Evolutionary conservation across 2,797 vertebrate genomes (phyloP).

Genomic region (Mus spretus): DNA sequence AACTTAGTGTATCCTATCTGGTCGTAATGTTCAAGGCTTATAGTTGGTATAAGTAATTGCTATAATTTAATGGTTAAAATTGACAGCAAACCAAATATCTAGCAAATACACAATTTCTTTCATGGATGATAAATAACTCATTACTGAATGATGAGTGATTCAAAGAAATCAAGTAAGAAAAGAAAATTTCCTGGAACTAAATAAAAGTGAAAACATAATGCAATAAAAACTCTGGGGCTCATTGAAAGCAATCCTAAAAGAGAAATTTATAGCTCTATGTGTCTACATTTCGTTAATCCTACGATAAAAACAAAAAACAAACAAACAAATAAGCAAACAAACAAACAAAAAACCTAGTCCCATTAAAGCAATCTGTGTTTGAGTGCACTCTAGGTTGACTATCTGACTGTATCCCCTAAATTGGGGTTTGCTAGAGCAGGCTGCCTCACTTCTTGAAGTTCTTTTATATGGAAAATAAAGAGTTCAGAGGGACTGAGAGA

Average conservation of each 20-base stretch:
- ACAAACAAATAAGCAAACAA: no score
- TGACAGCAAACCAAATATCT: not conserved
- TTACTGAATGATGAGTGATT: not conserved
- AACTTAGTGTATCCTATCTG: no score
- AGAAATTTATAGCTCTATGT: not conserved
- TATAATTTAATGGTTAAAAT: not conserved
- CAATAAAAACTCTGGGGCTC: not conserved
- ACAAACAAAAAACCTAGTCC: no score
- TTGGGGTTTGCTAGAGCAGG: no score
- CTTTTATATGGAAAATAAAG: no score
- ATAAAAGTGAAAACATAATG: not conserved
- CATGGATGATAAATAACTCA: not conserved
- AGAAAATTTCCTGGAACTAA: not conserved
- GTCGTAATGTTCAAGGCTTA: not conserved
- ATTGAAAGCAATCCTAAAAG: not conserved
- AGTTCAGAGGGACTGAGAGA: no score
- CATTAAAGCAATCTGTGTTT: no score
- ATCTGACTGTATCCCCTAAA: no score
- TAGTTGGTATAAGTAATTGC: no score
- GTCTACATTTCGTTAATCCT: not conserved
- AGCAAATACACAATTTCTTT: not conserved
- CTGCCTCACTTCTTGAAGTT: no score
- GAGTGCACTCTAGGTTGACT: no score
- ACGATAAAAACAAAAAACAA: accelerated
- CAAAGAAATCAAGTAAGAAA: not conserved